Conservation (phyloP, 2,113 vertebrate species). For the Sapayoa aenigma region DNA sequence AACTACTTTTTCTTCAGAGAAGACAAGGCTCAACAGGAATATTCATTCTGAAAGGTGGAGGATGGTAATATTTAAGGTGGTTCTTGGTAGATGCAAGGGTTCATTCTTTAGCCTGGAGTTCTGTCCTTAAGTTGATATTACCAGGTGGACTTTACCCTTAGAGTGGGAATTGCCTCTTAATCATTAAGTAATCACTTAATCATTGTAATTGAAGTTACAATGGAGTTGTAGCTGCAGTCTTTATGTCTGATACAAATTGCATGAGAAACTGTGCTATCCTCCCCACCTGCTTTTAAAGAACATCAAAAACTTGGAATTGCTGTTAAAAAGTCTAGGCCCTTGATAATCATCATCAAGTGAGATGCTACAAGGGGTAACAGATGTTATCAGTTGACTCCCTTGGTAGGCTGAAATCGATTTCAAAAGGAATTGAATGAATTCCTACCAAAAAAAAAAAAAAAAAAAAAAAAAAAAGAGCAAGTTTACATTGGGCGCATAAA, state of each 20-base stretch:
- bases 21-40: not conserved
- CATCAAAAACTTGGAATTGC: not conserved
- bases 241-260: not conserved
- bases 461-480: not conserved
- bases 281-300: not conserved
- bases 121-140: not conserved
- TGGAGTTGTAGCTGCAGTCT: not conserved
- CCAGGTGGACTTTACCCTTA: not conserved
- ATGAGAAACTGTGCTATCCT: not conserved
- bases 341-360: not conserved
- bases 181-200: not conserved
- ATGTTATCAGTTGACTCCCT: not conserved
- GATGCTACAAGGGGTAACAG: not conserved
- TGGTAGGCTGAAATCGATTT: not conserved
- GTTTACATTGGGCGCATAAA: not conserved
- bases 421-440: not conserved
- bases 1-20: not conserved
- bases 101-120: not conserved
- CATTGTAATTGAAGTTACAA: not conserved
- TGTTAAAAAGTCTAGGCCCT: not conserved
- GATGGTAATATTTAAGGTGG: not conserved
- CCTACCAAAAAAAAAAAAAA: not conserved
- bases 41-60: not conserved
- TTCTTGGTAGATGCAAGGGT: not conserved
- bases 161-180: not conserved